Conservation (phyloP, 2,797 vertebrate genomes). For the Pogoniulus pusillus region DNA sequence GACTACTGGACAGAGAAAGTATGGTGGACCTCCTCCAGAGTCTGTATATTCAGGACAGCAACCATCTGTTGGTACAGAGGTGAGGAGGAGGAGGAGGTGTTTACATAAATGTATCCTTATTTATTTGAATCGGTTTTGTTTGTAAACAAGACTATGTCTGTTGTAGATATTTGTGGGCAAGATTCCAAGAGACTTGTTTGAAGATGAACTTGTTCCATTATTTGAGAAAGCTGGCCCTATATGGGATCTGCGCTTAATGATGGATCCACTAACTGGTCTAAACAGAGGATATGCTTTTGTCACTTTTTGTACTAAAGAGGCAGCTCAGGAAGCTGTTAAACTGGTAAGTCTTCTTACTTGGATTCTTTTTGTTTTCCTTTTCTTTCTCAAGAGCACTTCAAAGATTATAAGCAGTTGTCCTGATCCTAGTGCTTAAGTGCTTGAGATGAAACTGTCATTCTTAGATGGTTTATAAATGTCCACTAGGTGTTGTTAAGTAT, state of each 20-base stretch:
- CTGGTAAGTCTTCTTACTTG: slow-evolving; percentile 80
- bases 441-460: not conserved
- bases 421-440: not conserved
- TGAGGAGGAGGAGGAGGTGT: slow-evolving; percentile 51
- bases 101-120: not conserved
- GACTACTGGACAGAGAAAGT: slow-evolving; percentile 95
- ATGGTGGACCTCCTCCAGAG: slow-evolving; percentile 94
- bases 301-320: slow-evolving; percentile 99
- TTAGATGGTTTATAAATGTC: not conserved
- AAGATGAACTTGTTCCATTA: slow-evolving; percentile 97
- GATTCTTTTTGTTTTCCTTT: not conserved
- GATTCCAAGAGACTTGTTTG: slow-evolving; percentile 98
- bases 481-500: not conserved
- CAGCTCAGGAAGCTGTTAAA: slow-evolving; percentile 98
- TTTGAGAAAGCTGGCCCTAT: slow-evolving; percentile 99
- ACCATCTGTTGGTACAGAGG: slow-evolving; percentile 94
- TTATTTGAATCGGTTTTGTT: slow-evolving; percentile 17
- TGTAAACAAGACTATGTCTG: slow-evolving; percentile 17
- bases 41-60: slow-evolving; percentile 88
- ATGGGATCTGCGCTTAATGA: slow-evolving; percentile 99
- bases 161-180: slow-evolving; percentile 98
- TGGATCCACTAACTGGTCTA: slow-evolving; percentile 98
- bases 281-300: slow-evolving; percentile 99
- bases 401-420: not conserved
- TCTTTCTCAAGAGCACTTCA: slow-evolving; percentile 31